These are phyloP conservation scores for Heliothis subflexa DNA, from an alignment of 1,140 invertebrate species.

Conservation along the genomic window DNA sequence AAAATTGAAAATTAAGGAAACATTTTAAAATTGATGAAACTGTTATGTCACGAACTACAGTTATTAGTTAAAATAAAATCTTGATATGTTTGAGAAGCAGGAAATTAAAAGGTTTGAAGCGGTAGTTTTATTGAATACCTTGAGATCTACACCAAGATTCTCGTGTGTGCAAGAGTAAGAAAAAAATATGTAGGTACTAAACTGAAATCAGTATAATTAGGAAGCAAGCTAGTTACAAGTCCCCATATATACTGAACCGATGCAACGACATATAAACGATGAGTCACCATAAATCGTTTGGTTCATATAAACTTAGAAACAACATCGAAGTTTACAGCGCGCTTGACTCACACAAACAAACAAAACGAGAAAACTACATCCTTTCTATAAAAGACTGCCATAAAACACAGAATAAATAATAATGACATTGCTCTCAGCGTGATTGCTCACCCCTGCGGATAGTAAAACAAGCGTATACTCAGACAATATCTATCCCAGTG, in stretches of 20 bases:
- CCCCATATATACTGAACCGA: neutral
- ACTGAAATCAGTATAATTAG: too few relatives aligned
- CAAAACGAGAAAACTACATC: constrained; percentile 8
- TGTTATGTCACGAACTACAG: too few relatives aligned
- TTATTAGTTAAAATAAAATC: too few relatives aligned
- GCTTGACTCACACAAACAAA: neutral
- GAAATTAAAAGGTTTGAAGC: too few relatives aligned
- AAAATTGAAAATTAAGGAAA: too few relatives aligned
- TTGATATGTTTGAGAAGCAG: too few relatives aligned
- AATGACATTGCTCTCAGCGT: constrained; percentile 26
- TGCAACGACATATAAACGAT: neutral
- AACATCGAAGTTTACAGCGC: neutral
- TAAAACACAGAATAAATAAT: constrained; percentile 22
- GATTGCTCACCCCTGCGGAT: constrained; percentile 16
- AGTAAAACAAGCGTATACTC: constrained; percentile 14
- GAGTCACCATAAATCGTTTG: neutral
- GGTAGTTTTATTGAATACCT: too few relatives aligned
- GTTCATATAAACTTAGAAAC: neutral
- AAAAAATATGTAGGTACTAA: too few relatives aligned
- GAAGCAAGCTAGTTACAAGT: neutral
- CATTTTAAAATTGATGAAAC: too few relatives aligned
- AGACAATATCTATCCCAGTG: neutral
- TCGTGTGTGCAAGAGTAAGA: too few relatives aligned
- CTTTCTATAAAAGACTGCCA: neutral
- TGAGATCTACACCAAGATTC: too few relatives aligned